Percentiles rank a stretch among this genome's conserved stretches.
These are phyloP conservation scores for Battus philenor DNA, from an alignment of 1,140 invertebrate genomes.

Conservation along the genomic window DNA sequence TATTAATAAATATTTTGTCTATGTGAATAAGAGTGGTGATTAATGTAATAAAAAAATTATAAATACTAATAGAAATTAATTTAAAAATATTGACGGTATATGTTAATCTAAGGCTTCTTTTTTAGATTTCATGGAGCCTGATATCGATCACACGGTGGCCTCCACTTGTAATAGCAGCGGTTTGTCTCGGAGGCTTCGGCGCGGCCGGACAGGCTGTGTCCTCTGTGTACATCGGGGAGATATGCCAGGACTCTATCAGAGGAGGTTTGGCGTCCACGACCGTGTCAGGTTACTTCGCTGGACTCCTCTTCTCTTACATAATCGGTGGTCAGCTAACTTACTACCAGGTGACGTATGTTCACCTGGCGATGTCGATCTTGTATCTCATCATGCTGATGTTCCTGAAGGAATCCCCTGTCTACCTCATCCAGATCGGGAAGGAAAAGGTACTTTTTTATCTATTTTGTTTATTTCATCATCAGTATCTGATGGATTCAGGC, in stretches of 20 bases:
- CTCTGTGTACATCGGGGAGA: slow-evolving; percentile 55
- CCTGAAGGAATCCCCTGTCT: slow-evolving; percentile 56
- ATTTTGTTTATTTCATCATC: too few species aligned
- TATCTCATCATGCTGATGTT: slow-evolving; percentile 42
- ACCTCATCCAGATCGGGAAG: slow-evolving; percentile 38
- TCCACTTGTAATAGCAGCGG: slow-evolving; percentile 31
- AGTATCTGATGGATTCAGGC: too few species aligned
- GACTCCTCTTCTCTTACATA: slow-evolving; percentile 48
- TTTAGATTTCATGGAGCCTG: slow-evolving; percentile 51
- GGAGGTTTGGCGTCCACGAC: slow-evolving; percentile 48
- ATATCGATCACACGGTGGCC: slow-evolving; percentile 38
- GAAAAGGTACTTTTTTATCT: too few species aligned
- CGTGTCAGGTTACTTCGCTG: slow-evolving; percentile 41
- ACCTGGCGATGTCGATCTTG: slow-evolving; percentile 37
- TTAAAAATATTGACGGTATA: background rate
- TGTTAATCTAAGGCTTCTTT: too few species aligned
- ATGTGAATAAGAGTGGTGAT: too few species aligned
- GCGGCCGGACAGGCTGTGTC: slow-evolving; percentile 46
- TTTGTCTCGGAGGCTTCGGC: slow-evolving; percentile 39
- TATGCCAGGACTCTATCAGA: slow-evolving; percentile 52
- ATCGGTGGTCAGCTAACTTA: slow-evolving; percentile 47
- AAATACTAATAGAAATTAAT: background rate
- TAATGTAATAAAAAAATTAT: too few species aligned
- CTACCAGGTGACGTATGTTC: slow-evolving; percentile 37
- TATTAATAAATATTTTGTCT: too few species aligned